phyloP scores from a whole-genome alignment of 2,113 vertebrate species.

The Etia nguti region DNA sequence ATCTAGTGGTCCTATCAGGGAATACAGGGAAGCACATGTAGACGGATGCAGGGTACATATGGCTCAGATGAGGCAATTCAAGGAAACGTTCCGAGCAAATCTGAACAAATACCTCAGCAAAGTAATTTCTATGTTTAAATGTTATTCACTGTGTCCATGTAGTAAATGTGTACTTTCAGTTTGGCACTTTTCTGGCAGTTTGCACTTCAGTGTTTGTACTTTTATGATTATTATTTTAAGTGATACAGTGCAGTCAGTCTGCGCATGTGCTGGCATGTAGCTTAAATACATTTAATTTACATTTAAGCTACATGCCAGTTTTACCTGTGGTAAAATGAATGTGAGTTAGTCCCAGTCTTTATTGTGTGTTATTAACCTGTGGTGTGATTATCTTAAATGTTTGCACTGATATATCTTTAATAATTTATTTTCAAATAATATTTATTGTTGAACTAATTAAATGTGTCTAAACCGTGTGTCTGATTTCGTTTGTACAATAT shows the following conservation, averaged over 20 bases:
- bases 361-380: not conserved
- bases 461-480: accelerated
- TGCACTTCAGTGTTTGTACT: not conserved
- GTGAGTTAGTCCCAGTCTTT: not conserved
- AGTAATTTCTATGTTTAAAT: not conserved
- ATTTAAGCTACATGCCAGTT: not conserved
- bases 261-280: accelerated
- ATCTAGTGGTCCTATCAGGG: not conserved
- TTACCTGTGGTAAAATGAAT: not conserved
- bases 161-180: not conserved
- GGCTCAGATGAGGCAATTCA: not conserved
- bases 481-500: not conserved
- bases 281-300: not conserved
- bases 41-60: not conserved
- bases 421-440: not conserved
- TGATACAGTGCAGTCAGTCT: accelerated
- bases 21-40: not conserved
- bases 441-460: not conserved
- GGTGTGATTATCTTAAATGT: not conserved
- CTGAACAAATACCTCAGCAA: not conserved
- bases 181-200: not conserved
- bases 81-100: not conserved
- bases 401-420: not conserved
- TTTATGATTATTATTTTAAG: not conserved
- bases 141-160: accelerated